Evolutionary conservation across 2,113 vertebrate genomes (phyloP), one percentile per base, ranked within the genome.

Genomic region (Turnix velox): DNA sequence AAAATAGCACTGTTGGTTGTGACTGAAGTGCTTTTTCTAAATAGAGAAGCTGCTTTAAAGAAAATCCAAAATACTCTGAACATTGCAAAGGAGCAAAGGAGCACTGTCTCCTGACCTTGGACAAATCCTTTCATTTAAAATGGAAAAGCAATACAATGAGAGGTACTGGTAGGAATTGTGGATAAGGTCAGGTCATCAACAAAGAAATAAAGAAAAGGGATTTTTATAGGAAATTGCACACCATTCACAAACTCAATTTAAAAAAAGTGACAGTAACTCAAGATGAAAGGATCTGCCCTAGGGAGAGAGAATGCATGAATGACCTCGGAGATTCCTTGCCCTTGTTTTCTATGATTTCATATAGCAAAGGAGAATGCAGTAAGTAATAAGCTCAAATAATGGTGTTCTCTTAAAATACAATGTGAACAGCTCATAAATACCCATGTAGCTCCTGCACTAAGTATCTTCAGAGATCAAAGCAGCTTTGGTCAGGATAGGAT

Each of bases 211-310:
- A 94, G 87, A 92, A 69, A 92, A 88, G 45, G 73, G 52, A 66
- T 87, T 92, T 93, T 91, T 96, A 94, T 49, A 91, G 88, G 95
- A 96, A 95, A 76, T 31, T 93, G 69, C 69, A 89, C 73, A 88
- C 91, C 84, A 88, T 92, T 96, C 88, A 96, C 88, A 82, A 87
- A 88, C 40, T 72, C 73, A 68, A 5, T 92, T 92, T 76, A 95
- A 88, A 72, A 81, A 81, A 93, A 89, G 84, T 93, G 90, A 88
- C 0, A 20, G 58, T 93, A 96, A 94, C 92, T 72, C 45, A 33
- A 45, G 84, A 91, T 91, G 94, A 96, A 94, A 95, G 73, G 74
- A 84, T 79, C 74, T 89, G 89, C 77, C 93, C 89, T 85, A 72
- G 40, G 52, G 89, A 88, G 77, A 84, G 30, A 61, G 84, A 94